Evolutionary conservation across 2,888 invertebrate species (phyloP).

Genomic region (Acanthosepion pharaonis): DNA sequence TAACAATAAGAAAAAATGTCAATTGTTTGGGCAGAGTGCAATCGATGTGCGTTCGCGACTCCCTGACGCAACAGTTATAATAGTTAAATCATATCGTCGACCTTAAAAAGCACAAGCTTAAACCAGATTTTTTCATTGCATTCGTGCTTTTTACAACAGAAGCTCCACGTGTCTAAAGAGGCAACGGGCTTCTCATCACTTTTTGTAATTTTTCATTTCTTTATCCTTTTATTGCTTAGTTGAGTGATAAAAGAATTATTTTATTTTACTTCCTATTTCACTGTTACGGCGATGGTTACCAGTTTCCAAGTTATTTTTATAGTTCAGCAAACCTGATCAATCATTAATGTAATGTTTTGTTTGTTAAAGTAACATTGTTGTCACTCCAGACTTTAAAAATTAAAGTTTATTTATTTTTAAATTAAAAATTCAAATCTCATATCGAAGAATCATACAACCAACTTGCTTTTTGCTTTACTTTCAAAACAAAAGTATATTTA

Average conservation of each 20-base stretch:
- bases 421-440: too few relatives aligned
- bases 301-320: neutral
- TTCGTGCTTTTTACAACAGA: neutral
- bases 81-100: neutral
- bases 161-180: conserved; percentile 43
- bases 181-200: neutral
- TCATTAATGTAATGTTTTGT: neutral
- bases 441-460: too few relatives aligned
- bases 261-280: neutral
- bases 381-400: too few relatives aligned
- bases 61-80: neutral
- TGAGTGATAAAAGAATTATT: neutral
- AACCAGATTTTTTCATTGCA: neutral
- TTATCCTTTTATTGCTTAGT: neutral
- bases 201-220: neutral
- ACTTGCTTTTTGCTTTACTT: too few relatives aligned
- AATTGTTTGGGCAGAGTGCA: neutral
- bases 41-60: neutral
- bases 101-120: neutral
- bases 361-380: neutral
- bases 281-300: neutral
- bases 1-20: neutral
- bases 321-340: neutral
- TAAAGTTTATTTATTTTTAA: too few relatives aligned
- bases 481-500: too few relatives aligned